Evolutionary conservation across 2,797 vertebrate species (phyloP).

Genomic region (Anomalospiza imberbis): DNA sequence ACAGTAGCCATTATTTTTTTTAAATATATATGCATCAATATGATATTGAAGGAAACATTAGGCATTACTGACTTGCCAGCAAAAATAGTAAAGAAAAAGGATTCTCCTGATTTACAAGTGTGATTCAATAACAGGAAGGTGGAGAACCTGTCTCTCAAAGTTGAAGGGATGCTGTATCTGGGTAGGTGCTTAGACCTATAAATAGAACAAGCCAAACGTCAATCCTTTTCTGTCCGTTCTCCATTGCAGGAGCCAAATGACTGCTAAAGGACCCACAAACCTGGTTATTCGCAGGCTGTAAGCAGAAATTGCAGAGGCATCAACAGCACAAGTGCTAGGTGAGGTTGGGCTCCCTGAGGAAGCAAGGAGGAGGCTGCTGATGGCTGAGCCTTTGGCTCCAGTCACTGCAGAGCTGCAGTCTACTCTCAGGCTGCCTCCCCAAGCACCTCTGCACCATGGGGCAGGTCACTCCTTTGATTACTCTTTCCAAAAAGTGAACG

Average conservation of each 20-base stretch:
- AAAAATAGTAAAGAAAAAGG: background rate
- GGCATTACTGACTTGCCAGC: background rate
- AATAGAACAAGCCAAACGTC: background rate
- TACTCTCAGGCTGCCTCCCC: background rate
- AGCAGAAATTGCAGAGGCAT: background rate
- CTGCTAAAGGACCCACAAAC: background rate
- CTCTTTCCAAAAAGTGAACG: background rate
- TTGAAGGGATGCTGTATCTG: background rate
- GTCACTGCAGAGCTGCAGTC: background rate
- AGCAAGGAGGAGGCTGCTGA: background rate
- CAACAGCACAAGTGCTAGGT: background rate
- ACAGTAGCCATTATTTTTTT: background rate
- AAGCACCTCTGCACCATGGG: rapidly evolving
- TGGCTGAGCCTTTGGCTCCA: background rate
- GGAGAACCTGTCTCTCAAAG: background rate
- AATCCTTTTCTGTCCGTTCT: background rate
- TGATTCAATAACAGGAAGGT: background rate
- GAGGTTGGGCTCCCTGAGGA: background rate
- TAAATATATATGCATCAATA: background rate
- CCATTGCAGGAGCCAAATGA: background rate
- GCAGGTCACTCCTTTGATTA: background rate
- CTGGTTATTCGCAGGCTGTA: background rate
- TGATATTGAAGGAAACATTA: background rate
- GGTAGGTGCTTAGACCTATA: background rate
- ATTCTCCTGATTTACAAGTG: background rate